Base-by-base conservation (phyloP, 1,140 invertebrate species). In the Pseudomyrmex cubaensis region DNA sequence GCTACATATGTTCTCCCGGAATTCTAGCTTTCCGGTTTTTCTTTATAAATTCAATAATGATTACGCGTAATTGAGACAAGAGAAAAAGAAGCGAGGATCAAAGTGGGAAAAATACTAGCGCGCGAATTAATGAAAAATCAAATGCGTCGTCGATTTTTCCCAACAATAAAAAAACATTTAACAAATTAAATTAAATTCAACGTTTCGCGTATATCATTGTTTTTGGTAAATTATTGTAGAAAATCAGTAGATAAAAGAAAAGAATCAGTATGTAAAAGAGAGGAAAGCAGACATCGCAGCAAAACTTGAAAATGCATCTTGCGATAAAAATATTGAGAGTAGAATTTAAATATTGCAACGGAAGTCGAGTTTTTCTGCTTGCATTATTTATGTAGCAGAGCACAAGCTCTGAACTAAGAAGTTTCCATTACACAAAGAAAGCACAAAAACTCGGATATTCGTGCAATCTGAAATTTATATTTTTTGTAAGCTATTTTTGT, bases 261-360 rank as follows among this genome's bases (percentile, higher is more conserved):
- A 44, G 46, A 17, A 44, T 20, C 2, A 13, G 13, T 69, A 17
- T 46, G 57, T 59, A 25, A 70, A 20, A 59, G 76, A 17, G 50
- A 50, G 44, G 59, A 70, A 70, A 61, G 54, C 64, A 70, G 20
- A 80, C 54, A 59, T 20, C 1, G 54, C 20, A 48, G 76, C 54
- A 9, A 70, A 72, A 80, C 66, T 72, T 72, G 54, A 20, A 80
- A 59, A 80, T 72, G 66, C 76, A 80, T 80, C 66, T 59, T 13
- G 76, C 66, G 76, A 80, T 80, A 80, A 72, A 63, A 13, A n/a
- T n/a, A n/a, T n/a, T n/a, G n/a, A n/a, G 63, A 25, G 22, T 35
- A 59, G 22, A 80, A 80, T 80, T 80, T 80, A 46, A 80, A 80
- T 72, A 72, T 80, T 57, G 66, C 76, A 70, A 50, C 66, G 54